A percentile compares a stretch with the other conserved stretches of the same genome.
Evolutionary conservation across 2,113 vertebrate species (phyloP).

Genomic region (Sceloporus tristichus): DNA sequence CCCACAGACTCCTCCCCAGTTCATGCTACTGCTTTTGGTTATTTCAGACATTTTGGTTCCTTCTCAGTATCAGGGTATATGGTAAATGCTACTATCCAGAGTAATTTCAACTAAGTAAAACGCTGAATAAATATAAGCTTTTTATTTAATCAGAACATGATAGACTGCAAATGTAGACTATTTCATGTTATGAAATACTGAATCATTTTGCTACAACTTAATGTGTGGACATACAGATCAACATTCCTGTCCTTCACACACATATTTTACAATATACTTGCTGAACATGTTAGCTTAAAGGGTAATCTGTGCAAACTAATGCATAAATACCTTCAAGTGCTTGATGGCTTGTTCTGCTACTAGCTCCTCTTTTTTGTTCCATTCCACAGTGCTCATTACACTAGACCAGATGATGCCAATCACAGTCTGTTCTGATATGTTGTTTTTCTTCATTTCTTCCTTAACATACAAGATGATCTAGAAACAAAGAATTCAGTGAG

Average conservation of each 20-base stretch:
- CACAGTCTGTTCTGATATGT: constrained; percentile 94
- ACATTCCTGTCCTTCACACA: background rate
- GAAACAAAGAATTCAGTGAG: constrained; percentile 20
- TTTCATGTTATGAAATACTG: background rate
- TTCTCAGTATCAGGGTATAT: too few relatives aligned
- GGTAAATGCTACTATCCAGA: background rate
- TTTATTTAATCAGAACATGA: background rate
- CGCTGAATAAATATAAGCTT: background rate
- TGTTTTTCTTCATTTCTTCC: constrained; percentile 98
- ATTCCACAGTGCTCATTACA: constrained; percentile 96
- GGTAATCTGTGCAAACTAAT: accelerated
- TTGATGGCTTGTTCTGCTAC: constrained; percentile 99
- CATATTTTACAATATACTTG: background rate
- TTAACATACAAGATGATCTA: constrained; percentile 94
- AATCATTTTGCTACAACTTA: background rate
- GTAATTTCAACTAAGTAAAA: background rate
- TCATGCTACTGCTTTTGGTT: too few relatives aligned
- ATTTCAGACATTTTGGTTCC: too few relatives aligned
- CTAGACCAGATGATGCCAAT: constrained; percentile 95
- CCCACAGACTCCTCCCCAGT: too few relatives aligned
- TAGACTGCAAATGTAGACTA: background rate
- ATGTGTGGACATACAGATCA: background rate
- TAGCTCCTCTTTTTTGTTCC: constrained; percentile 99
- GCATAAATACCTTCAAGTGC: constrained; percentile 91
- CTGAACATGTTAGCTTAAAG: background rate